These are phyloP conservation scores for Phalacrocorax brasilianus DNA, from an alignment of 2,113 vertebrate species.

Conservation along the genomic window DNA sequence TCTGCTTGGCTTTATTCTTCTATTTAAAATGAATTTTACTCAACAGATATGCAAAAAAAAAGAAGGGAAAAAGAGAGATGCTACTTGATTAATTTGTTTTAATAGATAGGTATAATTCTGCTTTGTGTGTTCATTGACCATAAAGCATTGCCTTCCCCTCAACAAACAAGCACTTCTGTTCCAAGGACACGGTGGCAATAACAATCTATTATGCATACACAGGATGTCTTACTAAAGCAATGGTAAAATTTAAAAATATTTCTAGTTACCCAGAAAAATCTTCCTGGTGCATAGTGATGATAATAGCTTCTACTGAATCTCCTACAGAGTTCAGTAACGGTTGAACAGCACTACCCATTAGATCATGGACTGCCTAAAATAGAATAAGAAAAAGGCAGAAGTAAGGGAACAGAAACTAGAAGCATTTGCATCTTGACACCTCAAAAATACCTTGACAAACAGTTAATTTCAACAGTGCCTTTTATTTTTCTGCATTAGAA, in stretches of 20 bases:
- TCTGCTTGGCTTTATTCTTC: background rate
- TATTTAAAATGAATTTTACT: background rate
- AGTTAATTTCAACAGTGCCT: background rate
- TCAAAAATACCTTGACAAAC: background rate
- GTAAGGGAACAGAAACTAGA: conserved; percentile 22
- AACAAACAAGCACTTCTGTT: background rate
- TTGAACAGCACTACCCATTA: conserved; percentile 91
- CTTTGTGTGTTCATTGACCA: background rate
- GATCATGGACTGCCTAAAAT: conserved; percentile 81
- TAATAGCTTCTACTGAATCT: conserved; percentile 95
- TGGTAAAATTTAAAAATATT: background rate
- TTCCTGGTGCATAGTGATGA: conserved; percentile 96
- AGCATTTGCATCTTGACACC: background rate
- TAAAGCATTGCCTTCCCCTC: background rate
- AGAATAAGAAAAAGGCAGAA: conserved; percentile 29
- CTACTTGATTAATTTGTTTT: background rate
- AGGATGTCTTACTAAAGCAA: background rate
- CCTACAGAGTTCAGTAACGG: conserved; percentile 91
- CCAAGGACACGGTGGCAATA: conserved; percentile 17
- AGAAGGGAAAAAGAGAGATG: background rate
- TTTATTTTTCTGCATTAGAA: background rate
- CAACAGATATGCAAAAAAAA: background rate
- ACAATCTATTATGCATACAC: background rate
- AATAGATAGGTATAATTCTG: background rate
- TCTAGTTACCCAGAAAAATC: conserved; percentile 91